phyloP scores from a whole-genome alignment of 2,113 vertebrate genomes.

The Apus apus region DNA sequence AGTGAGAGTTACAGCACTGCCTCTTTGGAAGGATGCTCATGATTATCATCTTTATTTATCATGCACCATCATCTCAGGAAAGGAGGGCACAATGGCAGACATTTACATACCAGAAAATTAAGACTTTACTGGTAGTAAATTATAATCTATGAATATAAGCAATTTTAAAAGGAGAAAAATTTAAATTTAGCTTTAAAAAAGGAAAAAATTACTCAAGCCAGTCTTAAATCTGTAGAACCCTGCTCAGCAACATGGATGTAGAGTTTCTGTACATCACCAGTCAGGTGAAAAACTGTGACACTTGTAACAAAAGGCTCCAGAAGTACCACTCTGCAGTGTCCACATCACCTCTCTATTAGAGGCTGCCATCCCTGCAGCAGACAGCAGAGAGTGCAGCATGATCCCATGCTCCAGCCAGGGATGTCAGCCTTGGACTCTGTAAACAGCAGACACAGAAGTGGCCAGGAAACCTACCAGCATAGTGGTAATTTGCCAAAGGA shows the following conservation, averaged over 20 bases:
- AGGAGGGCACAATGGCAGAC: background rate
- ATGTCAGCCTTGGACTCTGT: background rate
- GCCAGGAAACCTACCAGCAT: slow-evolving; percentile 79
- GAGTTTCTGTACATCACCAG: background rate
- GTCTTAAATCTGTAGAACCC: background rate
- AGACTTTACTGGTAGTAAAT: background rate
- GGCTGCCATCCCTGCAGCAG: slow-evolving; percentile 8
- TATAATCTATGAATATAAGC: background rate
- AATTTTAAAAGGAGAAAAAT: background rate
- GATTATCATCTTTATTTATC: background rate
- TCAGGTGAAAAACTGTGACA: background rate
- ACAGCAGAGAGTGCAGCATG: background rate
- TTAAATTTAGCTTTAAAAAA: background rate
- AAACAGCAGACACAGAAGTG: background rate
- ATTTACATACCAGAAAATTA: background rate
- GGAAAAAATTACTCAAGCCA: background rate
- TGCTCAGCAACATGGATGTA: background rate
- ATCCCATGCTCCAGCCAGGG: background rate
- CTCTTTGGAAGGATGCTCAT: background rate
- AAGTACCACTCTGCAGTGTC: background rate
- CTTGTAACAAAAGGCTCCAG: background rate
- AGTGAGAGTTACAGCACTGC: background rate
- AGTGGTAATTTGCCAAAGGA: slow-evolving; percentile 86
- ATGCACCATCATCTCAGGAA: background rate
- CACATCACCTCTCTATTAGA: background rate